These are phyloP conservation scores for Percina caprodes DNA, from an alignment of 2,113 vertebrate species.

Conservation along the genomic window DNA sequence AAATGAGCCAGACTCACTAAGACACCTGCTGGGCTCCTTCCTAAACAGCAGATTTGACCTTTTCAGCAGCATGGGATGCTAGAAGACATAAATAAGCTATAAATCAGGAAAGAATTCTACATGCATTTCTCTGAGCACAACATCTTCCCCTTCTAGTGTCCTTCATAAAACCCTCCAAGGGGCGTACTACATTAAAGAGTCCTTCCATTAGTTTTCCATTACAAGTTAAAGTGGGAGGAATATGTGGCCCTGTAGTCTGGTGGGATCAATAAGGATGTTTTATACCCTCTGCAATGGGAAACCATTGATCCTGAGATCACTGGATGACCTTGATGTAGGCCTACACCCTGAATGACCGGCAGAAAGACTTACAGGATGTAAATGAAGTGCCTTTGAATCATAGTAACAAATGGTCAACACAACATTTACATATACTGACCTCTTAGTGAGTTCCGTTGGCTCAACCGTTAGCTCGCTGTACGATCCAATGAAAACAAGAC, in stretches of 20 bases:
- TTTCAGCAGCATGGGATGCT: background rate
- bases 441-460: background rate
- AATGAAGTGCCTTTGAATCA: background rate
- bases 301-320: conserved; percentile 46
- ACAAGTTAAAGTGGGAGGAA: conserved; percentile 18
- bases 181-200: conserved; percentile 32
- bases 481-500: background rate
- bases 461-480: background rate
- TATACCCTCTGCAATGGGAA: conserved; percentile 23
- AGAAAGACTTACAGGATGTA: conserved; percentile 3
- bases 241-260: conserved; percentile 11
- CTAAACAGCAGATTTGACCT: conserved; percentile 30
- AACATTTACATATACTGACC: background rate
- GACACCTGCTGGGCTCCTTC: conserved; percentile 23
- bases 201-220: conserved; percentile 36
- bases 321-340: conserved; percentile 31
- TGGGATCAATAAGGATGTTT: conserved; percentile 50
- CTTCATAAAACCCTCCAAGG: conserved; percentile 21
- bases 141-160: background rate
- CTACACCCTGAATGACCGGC: conserved; percentile 7
- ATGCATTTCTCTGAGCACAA: background rate
- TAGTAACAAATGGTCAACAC: background rate
- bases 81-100: background rate
- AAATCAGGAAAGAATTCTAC: conserved; percentile 1
- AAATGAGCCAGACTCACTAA: conserved; percentile 33